Percentiles rank a stretch among this genome's conserved stretches.
phyloP scores from a whole-genome alignment of 1,140 invertebrate species.

The Conopomorpha cramerella region DNA sequence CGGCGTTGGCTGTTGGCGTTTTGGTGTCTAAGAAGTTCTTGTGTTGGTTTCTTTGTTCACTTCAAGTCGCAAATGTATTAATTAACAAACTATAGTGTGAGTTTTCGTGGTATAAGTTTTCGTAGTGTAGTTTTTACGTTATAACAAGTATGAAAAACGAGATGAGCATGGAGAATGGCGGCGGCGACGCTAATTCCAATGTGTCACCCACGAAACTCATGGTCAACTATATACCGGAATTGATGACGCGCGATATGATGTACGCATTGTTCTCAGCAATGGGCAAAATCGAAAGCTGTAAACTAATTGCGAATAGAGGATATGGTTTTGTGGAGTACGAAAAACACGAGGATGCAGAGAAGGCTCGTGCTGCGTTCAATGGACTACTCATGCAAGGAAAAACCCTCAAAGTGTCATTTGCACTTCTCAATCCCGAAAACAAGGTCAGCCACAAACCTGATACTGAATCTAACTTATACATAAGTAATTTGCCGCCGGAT shows the following conservation, averaged over 20 bases:
- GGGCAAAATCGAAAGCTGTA: constrained; percentile 56
- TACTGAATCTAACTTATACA: constrained; percentile 55
- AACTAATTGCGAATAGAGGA: constrained; percentile 51
- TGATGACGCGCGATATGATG: constrained; percentile 59
- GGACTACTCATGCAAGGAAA: constrained; percentile 56
- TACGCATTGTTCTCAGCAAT: constrained; percentile 55
- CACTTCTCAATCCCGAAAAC: constrained; percentile 54
- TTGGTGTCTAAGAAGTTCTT: constrained; percentile 44
- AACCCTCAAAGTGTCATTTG: constrained; percentile 56
- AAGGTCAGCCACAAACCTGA: constrained; percentile 52
- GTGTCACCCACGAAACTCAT: constrained; percentile 61
- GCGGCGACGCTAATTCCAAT: constrained; percentile 56
- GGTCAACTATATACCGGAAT: constrained; percentile 59
- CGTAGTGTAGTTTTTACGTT: constrained; percentile 48
- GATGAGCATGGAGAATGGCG: constrained; percentile 53
- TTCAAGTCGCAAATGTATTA: constrained; percentile 51
- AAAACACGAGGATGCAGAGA: constrained; percentile 55
- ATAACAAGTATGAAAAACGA: constrained; percentile 51
- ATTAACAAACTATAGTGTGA: constrained; percentile 30
- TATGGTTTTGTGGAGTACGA: constrained; percentile 58
- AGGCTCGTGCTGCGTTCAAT: constrained; percentile 55
- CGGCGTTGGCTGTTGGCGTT: constrained; percentile 51
- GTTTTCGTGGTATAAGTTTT: constrained; percentile 48
- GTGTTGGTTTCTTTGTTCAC: constrained; percentile 50
- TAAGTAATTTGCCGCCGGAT: constrained; percentile 53